A percentile compares a stretch with the other conserved stretches of the same genome.
Conservation (phyloP, 2,888 invertebrate genomes). For the Achlya flavicornis region DNA sequence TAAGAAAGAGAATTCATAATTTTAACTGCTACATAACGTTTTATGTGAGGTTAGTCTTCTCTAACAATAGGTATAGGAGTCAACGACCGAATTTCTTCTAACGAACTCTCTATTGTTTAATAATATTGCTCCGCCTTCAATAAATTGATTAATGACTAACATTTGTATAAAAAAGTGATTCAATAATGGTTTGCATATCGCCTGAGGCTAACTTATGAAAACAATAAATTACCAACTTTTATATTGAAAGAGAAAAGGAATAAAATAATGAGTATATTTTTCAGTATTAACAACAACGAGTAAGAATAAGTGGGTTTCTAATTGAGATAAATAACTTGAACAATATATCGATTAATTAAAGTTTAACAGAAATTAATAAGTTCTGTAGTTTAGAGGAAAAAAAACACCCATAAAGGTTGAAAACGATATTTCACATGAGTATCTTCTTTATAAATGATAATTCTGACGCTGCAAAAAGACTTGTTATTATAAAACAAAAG, state of each 20-base stretch:
- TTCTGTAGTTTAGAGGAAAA: too few relatives aligned
- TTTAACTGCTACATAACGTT: too few relatives aligned
- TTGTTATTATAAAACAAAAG: neutral
- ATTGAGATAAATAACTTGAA: too few relatives aligned
- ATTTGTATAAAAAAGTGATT: neutral
- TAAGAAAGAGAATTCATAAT: too few relatives aligned
- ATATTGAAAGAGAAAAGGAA: neutral
- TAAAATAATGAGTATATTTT: neutral
- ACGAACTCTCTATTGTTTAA: neutral
- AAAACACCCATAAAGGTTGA: too few relatives aligned
- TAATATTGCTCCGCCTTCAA: neutral
- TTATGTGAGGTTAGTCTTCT: neutral
- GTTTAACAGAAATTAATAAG: neutral
- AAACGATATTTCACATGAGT: neutral
- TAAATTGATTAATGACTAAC: neutral
- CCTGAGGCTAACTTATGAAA: neutral
- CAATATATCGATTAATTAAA: neutral
- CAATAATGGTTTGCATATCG: neutral
- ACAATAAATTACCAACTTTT: neutral
- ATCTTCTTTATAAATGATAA: neutral
- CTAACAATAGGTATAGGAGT: constrained; percentile 1
- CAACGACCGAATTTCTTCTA: neutral
- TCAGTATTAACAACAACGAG: too few relatives aligned
- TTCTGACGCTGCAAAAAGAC: neutral
- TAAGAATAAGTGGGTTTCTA: too few relatives aligned